phyloP scores from a whole-genome alignment of 2,888 invertebrate genomes.

The Cosmia trapezina region DNA sequence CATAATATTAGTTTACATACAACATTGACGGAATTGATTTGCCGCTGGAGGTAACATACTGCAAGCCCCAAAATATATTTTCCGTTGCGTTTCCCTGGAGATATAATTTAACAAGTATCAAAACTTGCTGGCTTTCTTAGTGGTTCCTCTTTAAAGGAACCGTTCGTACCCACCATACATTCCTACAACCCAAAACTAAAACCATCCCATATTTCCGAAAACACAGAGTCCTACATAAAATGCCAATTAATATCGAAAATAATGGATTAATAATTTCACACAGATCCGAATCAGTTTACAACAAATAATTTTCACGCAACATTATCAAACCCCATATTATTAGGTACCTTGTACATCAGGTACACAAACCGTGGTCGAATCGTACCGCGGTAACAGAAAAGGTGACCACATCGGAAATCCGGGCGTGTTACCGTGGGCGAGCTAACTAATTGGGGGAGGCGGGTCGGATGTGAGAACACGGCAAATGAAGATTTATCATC shows the following conservation, averaged over 20 bases:
- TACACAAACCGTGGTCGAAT: slow-evolving; percentile 67
- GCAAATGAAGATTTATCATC: slow-evolving; percentile 90
- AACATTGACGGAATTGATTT: neutral
- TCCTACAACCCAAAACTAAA: slow-evolving; percentile 23
- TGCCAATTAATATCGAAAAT: slow-evolving; percentile 14
- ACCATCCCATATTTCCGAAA: slow-evolving; percentile 24
- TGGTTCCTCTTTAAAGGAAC: slow-evolving; percentile 11
- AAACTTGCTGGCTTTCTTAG: no score
- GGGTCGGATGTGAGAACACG: slow-evolving; percentile 87
- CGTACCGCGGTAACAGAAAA: slow-evolving; percentile 72
- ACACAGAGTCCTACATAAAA: slow-evolving; percentile 12
- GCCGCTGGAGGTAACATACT: no score
- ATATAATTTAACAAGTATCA: no score
- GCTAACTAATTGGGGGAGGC: slow-evolving; percentile 86
- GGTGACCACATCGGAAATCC: slow-evolving; percentile 86
- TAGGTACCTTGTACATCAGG: slow-evolving; percentile 33
- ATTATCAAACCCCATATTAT: slow-evolving; percentile 24
- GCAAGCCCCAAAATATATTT: neutral
- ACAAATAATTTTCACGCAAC: slow-evolving; percentile 11
- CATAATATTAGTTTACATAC: no score
- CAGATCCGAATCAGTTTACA: slow-evolving; percentile 7
- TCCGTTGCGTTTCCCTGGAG: neutral
- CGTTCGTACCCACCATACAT: neutral
- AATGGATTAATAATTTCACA: slow-evolving; percentile 4
- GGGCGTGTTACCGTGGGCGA: slow-evolving; percentile 69